A percentile compares a stretch with the other conserved stretches of the same genome.
phyloP scores from a whole-genome alignment of 2,113 vertebrate species.

The Mus spicilegus region DNA sequence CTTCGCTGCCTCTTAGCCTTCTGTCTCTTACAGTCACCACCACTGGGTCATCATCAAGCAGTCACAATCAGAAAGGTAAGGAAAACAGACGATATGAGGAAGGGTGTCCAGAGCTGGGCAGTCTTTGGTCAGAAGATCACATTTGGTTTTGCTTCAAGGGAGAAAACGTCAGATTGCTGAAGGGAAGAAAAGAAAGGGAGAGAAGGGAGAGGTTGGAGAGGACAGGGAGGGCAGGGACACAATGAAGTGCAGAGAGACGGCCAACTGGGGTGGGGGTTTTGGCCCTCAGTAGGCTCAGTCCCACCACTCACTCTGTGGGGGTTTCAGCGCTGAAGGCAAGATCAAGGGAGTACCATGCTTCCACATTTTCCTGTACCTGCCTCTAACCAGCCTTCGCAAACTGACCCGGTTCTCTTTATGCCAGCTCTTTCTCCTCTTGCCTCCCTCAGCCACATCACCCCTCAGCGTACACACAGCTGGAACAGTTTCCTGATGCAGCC shows the following conservation, averaged over 20 bases:
- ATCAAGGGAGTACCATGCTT: neutral
- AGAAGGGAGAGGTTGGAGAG: neutral
- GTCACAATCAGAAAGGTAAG: neutral
- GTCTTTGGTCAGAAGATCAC: neutral
- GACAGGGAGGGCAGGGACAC: no score
- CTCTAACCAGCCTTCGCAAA: neutral
- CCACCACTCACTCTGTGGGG: no score
- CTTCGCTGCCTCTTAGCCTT: neutral
- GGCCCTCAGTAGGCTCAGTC: no score
- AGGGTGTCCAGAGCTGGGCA: neutral
- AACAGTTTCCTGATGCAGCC: no score
- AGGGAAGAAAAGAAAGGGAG: neutral
- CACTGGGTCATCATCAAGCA: neutral
- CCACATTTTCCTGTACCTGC: neutral
- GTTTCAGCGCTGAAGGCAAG: fast-evolving
- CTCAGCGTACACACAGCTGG: no score
- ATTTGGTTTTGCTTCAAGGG: neutral
- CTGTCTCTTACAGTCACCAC: no score
- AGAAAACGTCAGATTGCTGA: neutral
- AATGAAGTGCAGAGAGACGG: neutral
- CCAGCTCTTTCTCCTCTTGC: neutral
- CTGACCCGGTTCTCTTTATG: neutral
- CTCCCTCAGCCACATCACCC: neutral
- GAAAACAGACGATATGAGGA: fast-evolving
- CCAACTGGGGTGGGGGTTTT: neutral